A percentile compares a stretch with the other conserved stretches of the same genome.
These are phyloP conservation scores for Charanyca ferruginea DNA, from an alignment of 2,888 invertebrate species.

Conservation along the genomic window DNA sequence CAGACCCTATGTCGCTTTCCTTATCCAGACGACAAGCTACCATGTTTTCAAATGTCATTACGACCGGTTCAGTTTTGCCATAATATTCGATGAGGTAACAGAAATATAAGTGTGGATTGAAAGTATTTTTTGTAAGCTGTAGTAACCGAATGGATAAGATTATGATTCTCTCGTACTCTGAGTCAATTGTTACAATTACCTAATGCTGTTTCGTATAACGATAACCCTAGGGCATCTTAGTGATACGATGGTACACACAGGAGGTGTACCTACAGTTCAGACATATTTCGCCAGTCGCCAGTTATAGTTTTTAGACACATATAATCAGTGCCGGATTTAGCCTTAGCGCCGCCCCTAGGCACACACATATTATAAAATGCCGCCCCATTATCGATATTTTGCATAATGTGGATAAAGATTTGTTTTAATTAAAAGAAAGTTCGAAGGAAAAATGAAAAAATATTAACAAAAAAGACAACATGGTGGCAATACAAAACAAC, in stretches of 20 bases:
- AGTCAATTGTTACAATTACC: conserved; percentile 3
- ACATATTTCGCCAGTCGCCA: background rate
- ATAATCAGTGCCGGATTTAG: too few relatives aligned
- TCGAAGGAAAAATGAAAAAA: too few relatives aligned
- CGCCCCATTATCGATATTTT: too few relatives aligned
- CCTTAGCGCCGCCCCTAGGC: too few relatives aligned
- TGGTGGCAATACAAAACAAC: too few relatives aligned
- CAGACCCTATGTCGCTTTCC: too few relatives aligned
- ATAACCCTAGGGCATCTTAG: conserved; percentile 33
- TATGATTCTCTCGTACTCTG: conserved; percentile 13
- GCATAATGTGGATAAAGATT: too few relatives aligned
- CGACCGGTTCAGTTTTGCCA: background rate
- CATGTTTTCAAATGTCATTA: background rate
- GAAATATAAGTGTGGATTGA: background rate
- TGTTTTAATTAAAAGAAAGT: too few relatives aligned
- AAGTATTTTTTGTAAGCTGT: conserved; percentile 13
- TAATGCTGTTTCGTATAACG: conserved; percentile 15
- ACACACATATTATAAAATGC: too few relatives aligned
- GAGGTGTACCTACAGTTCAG: background rate
- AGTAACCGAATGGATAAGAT: conserved; percentile 22
- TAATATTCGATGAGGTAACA: too few relatives aligned
- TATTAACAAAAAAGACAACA: too few relatives aligned
- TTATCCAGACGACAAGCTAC: background rate
- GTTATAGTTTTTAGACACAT: too few relatives aligned
- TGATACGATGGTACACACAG: conserved; percentile 15